A percentile compares a stretch with the other conserved stretches of the same genome.
These are phyloP conservation scores for Hipposideros larvatus DNA, from an alignment of 2,797 vertebrate species.

Conservation along the genomic window DNA sequence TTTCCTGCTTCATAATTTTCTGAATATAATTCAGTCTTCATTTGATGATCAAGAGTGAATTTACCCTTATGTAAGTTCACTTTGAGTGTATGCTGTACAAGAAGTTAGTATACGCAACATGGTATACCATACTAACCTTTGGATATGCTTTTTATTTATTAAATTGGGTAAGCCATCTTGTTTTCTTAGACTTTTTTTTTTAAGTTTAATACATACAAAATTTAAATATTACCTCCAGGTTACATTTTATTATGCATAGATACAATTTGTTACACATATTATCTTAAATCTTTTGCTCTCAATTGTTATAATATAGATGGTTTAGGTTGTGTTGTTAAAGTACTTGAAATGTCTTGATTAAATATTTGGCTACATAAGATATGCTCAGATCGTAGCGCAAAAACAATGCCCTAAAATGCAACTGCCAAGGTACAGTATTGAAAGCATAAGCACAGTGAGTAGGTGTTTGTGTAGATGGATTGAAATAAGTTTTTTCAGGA, in stretches of 20 bases:
- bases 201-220: neutral
- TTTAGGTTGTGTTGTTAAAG: slow-evolving; percentile 12
- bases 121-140: neutral
- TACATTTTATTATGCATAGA: slow-evolving; percentile 8
- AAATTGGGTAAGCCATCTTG: neutral
- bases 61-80: neutral
- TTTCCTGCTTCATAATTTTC: slow-evolving; percentile 52
- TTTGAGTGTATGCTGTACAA: neutral
- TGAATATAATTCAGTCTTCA: slow-evolving; percentile 8
- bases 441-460: neutral
- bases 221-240: neutral
- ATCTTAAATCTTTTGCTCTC: neutral
- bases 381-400: neutral
- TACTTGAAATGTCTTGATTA: slow-evolving; percentile 23
- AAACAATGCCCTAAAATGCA: neutral
- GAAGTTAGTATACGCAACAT: neutral
- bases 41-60: neutral
- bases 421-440: neutral
- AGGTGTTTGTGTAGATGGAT: neutral
- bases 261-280: neutral
- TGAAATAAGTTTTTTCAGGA: neutral
- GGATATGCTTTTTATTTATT: slow-evolving; percentile 23
- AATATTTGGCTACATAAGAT: neutral
- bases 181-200: neutral
- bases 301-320: neutral